Conservation (phyloP, 2,888 invertebrate genomes). For the Hemistola chrysoprasaria region DNA sequence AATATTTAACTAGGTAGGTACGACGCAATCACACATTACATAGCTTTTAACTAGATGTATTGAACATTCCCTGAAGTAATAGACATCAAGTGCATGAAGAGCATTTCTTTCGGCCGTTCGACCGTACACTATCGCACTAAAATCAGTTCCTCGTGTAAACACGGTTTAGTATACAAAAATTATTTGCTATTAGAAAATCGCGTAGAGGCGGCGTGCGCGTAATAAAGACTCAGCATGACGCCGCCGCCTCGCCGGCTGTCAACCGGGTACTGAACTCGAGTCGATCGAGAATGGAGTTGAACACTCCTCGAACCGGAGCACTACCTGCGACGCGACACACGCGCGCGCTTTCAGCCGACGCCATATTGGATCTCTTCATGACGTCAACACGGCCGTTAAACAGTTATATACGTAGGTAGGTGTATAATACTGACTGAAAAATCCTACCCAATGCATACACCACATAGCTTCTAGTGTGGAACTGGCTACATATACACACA, state of each 20-base stretch:
- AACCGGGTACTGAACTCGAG: slow-evolving; percentile 78
- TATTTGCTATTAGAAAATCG: slow-evolving; percentile 71
- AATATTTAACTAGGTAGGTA: slow-evolving; percentile 27
- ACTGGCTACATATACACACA: too few species aligned
- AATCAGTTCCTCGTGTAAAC: slow-evolving; percentile 41
- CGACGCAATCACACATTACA: slow-evolving; percentile 32
- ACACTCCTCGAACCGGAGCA: slow-evolving; percentile 47
- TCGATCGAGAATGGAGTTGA: slow-evolving; percentile 59
- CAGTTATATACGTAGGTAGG: slow-evolving; percentile 6
- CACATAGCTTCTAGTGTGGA: too few species aligned
- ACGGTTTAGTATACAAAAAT: slow-evolving; percentile 60
- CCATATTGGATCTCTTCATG: slow-evolving; percentile 66
- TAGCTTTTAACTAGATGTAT: slow-evolving; percentile 32
- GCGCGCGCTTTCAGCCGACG: slow-evolving; percentile 60
- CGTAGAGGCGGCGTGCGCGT: slow-evolving; percentile 77
- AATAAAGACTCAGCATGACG: slow-evolving; percentile 51
- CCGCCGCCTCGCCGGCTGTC: slow-evolving; percentile 79
- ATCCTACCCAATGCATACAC: too few species aligned
- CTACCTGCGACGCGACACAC: slow-evolving; percentile 50
- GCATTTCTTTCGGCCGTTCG: slow-evolving; percentile 37
- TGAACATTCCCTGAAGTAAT: slow-evolving; percentile 47
- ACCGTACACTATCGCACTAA: slow-evolving; percentile 36
- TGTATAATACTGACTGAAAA: too few species aligned
- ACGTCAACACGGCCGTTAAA: slow-evolving; percentile 57
- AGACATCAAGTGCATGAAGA: slow-evolving; percentile 50